phyloP scores from a whole-genome alignment of 2,113 vertebrate genomes.

The Tragelaphus strepsiceros region DNA sequence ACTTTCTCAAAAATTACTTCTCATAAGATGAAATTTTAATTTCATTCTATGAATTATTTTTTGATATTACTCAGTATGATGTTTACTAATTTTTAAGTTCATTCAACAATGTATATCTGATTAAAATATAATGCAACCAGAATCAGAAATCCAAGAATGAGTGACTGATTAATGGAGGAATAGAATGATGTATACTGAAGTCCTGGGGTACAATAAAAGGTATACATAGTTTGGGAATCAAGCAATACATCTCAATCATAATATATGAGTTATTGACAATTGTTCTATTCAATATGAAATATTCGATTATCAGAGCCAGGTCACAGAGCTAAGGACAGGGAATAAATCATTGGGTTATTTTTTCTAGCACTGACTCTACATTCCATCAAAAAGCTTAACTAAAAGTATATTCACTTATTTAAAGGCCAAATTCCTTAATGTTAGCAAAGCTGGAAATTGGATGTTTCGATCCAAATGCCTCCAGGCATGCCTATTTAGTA shows the following conservation, averaged over 20 bases:
- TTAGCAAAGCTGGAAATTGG: not conserved
- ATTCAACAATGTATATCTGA: not conserved
- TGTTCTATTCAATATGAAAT: not conserved
- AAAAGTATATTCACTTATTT: not conserved
- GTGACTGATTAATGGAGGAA: not conserved
- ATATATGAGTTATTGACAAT: not conserved
- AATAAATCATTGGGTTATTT: not conserved
- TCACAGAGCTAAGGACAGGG: not conserved
- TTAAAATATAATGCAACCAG: not conserved
- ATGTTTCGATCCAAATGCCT: not conserved
- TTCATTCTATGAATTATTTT: not conserved
- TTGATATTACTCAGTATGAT: not conserved
- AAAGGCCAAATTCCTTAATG: not conserved
- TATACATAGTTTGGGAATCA: not conserved
- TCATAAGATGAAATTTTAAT: not conserved
- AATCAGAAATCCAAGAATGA: not conserved
- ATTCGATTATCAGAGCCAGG: not conserved
- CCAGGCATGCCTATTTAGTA: not conserved
- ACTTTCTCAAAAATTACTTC: not conserved
- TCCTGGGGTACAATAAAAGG: not conserved
- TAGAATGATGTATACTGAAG: not conserved
- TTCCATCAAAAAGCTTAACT: not conserved
- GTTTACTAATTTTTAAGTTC: not conserved
- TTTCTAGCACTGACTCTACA: not conserved
- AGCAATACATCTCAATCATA: not conserved